Evolutionary conservation across 2,888 invertebrate species (phyloP).

Genomic region (Drosophila melanocephala): DNA sequence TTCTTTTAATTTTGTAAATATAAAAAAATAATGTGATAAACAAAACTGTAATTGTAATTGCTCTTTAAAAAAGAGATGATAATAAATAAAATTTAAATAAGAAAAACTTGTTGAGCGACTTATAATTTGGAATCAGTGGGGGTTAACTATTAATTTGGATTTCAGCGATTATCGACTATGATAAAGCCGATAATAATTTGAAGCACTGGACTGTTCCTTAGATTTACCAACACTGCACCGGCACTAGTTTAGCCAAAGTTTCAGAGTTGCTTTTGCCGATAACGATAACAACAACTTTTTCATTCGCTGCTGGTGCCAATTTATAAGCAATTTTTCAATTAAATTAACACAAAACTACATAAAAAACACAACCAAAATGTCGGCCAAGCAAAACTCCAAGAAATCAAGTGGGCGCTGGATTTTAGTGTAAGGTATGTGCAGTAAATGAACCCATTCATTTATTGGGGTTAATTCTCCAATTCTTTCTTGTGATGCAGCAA

Average conservation of each 20-base stretch:
- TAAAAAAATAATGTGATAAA: slow-evolving; percentile 73
- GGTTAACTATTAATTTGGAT: background rate
- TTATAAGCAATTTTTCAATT: slow-evolving; percentile 55
- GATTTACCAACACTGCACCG: slow-evolving; percentile 19
- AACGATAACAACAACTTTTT: slow-evolving; percentile 37
- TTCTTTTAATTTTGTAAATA: slow-evolving; percentile 77
- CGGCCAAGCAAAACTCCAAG: slow-evolving; percentile 82
- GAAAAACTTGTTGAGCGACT: slow-evolving; percentile 24
- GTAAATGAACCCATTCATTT: background rate
- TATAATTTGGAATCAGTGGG: slow-evolving; percentile 8
- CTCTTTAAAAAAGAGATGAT: slow-evolving; percentile 70
- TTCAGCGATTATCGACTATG: slow-evolving; percentile 5
- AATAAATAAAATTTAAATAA: slow-evolving; percentile 66
- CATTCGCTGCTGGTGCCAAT: slow-evolving; percentile 34
- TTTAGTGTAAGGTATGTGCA: slow-evolving; percentile 87
- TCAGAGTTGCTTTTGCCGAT: slow-evolving; percentile 43
- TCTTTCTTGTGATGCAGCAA: slow-evolving; percentile 66
- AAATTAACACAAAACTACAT: slow-evolving; percentile 34
- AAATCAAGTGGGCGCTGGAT: slow-evolving; percentile 89
- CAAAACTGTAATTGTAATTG: slow-evolving; percentile 73
- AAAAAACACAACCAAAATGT: slow-evolving; percentile 69
- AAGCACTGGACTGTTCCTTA: background rate
- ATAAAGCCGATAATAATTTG: background rate
- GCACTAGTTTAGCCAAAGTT: background rate
- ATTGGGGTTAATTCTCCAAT: slow-evolving; percentile 3